Evolutionary conservation across 2,113 vertebrate genomes (phyloP).

Genomic region (Gymnarchus niloticus): DNA sequence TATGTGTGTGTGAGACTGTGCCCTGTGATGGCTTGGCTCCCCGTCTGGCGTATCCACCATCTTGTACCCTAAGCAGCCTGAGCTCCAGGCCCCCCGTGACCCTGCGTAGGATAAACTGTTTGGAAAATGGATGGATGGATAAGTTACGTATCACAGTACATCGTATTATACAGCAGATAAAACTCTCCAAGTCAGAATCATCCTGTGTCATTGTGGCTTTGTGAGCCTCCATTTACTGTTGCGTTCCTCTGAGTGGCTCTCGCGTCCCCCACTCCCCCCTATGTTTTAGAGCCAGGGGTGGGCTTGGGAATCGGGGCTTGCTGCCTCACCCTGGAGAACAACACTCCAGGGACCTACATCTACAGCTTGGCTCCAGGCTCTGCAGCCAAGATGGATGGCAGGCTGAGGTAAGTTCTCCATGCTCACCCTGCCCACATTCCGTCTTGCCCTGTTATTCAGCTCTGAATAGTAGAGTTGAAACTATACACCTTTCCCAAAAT

Average conservation of each 20-base stretch:
- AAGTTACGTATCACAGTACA: too few relatives aligned
- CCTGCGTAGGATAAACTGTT: too few relatives aligned
- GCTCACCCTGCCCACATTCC: not conserved
- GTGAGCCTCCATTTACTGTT: not conserved
- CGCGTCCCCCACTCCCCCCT: not conserved
- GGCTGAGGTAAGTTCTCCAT: conserved; percentile 70
- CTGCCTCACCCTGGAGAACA: conserved; percentile 81
- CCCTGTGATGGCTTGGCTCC: too few relatives aligned
- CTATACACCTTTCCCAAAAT: not conserved
- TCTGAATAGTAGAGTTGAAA: not conserved
- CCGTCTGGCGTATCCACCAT: too few relatives aligned
- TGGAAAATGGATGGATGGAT: too few relatives aligned
- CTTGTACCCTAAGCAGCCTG: too few relatives aligned
- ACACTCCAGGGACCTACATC: conserved; percentile 85
- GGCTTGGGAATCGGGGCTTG: conserved; percentile 89
- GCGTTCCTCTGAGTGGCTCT: not conserved
- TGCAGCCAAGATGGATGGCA: conserved; percentile 90
- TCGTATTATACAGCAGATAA: not conserved
- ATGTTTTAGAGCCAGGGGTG: conserved; percentile 74
- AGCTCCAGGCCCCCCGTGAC: too few relatives aligned
- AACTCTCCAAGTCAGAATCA: not conserved
- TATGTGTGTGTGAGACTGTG: too few relatives aligned
- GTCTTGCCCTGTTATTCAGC: not conserved
- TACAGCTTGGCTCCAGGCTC: conserved; percentile 90
- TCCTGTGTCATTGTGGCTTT: not conserved